These are phyloP conservation scores for Neolamprologus cancellatus DNA, from an alignment of 2,113 vertebrate genomes.

Conservation along the genomic window DNA sequence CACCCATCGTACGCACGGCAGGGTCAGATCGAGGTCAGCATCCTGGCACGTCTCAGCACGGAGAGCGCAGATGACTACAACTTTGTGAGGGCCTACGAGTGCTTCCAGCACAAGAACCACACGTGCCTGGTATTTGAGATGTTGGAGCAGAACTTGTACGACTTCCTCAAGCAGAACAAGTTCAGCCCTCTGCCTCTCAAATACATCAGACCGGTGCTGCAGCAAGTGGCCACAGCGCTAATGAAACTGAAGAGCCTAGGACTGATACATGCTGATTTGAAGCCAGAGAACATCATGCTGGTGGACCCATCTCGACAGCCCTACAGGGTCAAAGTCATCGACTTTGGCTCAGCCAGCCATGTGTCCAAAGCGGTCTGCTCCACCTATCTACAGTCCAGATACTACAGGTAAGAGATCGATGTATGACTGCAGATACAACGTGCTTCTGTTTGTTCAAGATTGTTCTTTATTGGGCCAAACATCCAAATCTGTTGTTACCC, in stretches of 20 bases:
- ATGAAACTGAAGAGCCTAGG: conserved; percentile 98
- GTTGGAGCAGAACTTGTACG: conserved; percentile 98
- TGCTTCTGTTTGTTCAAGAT: not conserved
- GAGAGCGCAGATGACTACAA: conserved; percentile 98
- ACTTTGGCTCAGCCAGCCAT: conserved; percentile 97
- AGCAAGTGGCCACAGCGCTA: conserved; percentile 94
- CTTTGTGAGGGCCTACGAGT: conserved; percentile 96
- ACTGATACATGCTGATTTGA: conserved; percentile 96
- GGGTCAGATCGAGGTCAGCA: conserved; percentile 98
- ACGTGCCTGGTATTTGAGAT: conserved; percentile 99
- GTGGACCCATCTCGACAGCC: conserved; percentile 95
- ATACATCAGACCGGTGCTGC: conserved; percentile 93
- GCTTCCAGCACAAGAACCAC: conserved; percentile 99
- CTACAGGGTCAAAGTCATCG: conserved; percentile 97
- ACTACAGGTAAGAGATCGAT: conserved; percentile 86
- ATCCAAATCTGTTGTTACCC: not conserved
- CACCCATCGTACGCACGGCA: conserved; percentile 96
- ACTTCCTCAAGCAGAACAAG: conserved; percentile 99
- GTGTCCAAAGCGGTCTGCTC: conserved; percentile 99
- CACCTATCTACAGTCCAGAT: conserved; percentile 96
- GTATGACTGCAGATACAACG: not conserved
- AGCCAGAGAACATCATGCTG: conserved; percentile 99
- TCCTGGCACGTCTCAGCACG: conserved; percentile 93
- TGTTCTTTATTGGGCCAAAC: conserved; percentile 27
- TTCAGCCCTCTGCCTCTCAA: conserved; percentile 97